Evolutionary conservation across 2,888 invertebrate genomes (phyloP), one percentile per base, ranked within the genome.

Genomic region (Acronicta leporina): DNA sequence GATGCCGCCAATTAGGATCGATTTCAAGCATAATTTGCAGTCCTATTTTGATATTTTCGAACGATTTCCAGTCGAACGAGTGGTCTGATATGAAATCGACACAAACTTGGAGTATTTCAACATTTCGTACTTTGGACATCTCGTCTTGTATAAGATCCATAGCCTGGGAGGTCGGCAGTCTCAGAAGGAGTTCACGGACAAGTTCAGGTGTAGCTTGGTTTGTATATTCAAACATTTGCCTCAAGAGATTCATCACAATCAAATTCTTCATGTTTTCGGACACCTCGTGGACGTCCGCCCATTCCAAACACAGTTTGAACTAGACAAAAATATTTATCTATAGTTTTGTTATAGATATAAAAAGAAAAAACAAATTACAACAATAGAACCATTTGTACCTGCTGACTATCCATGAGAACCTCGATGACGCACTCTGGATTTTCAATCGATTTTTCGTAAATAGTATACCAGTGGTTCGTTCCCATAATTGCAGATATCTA

Each of bases 21-120:
- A 97, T 94, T 77, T 95, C 95, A 0, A 95, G 90, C 83, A 97
- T 94, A 61, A 97, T 96, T 79, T 96, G 95, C n/a, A 97, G 84
- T 13, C 97, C 96, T 25, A 97, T 91, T 81, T 95, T 95, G 50
- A 96, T 95, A 78, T 96, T 96, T 77, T 95, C 95, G 75, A 96
- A 96, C 7, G 91, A 87, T 45, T 89, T 88, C 81, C 89, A 93
- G 40, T 95, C 92, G 13, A 90, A 91, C 0, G 95, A 91, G 62
- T 95, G 88, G 48, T 95, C 91, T 14, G 95, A 86, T 50, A 97
- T 90, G 80, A 96, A 97, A 59, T 95, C 94, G 1, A 96, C 91
- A 33, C 96, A 90, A 75, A 97, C 96, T 84, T 96, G 94, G 10
- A 97, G 90, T 60, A 96, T 92, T 43, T 95, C 91, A 0, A 97